Base-by-base conservation (phyloP, 2,113 vertebrate species). In the Nerophis ophidion region DNA sequence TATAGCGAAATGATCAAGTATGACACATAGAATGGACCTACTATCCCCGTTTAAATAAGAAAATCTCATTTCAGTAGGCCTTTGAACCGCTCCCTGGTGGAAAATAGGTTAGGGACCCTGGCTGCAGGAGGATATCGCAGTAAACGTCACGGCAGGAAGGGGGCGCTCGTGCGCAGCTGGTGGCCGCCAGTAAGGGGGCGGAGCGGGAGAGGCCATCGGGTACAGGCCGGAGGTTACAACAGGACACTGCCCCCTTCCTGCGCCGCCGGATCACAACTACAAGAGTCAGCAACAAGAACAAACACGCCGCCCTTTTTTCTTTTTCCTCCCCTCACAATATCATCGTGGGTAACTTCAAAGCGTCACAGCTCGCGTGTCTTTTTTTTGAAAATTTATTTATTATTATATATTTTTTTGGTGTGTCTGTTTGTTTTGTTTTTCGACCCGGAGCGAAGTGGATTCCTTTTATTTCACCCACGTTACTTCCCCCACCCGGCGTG, bases 141-240 rank as follows among this genome's bases (percentile, higher is more conserved):
- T n/a, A n/a, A n/a, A n/a, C n/a, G n/a, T n/a, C n/a, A 26, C 26
- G 48, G 35, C 74, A 72, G 72, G 63, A 76, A 76, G 83, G 76
- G 71, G 81, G 79, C 60, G 76, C 81, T 81, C 67, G 63, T 53
- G 80, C 38, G 57, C 76, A 74, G 72, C 68, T 70, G 75, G 57
- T 73, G 66, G 44, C 66, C 42, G 71, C 38, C 8, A 44, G 26
- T 48, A 45, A 34, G 60, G 44, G 60, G n/a, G 57, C 15, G 42
- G 26, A 48, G 36, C 4, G 72, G 36, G 65, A 14, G 73, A 57
- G 72, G 65, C 61, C 70, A 69, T 36, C 60, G 80, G 61, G 81
- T 84, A 26, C 81, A 73, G 71, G 71, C 12, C 63, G 38, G 84
- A 74, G 84, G 81, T 84, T 81, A 84, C 72, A 52, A 81, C 78